Evolutionary conservation across 2,113 vertebrate genomes (phyloP).

Genomic region (Cebus imitator): DNA sequence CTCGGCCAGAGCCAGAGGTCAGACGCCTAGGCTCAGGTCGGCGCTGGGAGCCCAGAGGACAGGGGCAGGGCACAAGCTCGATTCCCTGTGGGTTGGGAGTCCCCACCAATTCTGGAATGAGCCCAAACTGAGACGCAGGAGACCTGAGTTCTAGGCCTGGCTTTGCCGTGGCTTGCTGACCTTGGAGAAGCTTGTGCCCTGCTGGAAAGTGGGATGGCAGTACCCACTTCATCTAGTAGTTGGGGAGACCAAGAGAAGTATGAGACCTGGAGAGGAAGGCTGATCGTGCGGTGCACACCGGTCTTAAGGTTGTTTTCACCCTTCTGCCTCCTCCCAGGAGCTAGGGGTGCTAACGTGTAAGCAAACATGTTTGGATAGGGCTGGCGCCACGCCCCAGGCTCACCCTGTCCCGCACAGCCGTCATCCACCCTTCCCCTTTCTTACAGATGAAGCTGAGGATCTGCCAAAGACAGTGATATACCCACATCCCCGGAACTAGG

Average conservation of each 20-base stretch:
- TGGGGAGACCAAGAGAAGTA: neutral
- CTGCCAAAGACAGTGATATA: neutral
- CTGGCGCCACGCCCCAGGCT: neutral
- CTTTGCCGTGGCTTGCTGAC: neutral
- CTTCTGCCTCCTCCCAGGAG: neutral
- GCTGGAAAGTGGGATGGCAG: neutral
- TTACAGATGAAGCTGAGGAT: conserved; percentile 9
- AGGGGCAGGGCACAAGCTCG: neutral
- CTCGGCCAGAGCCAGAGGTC: neutral
- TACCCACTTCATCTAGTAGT: neutral
- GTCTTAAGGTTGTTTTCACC: neutral
- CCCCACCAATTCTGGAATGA: neutral
- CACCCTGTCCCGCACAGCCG: neutral
- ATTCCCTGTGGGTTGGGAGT: neutral
- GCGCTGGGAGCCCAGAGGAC: neutral
- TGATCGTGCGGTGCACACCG: neutral
- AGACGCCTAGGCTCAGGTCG: neutral
- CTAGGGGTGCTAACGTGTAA: neutral
- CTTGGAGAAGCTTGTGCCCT: neutral
- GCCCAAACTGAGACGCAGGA: neutral
- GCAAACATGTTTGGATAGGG: neutral
- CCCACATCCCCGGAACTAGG: neutral
- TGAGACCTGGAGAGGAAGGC: neutral
- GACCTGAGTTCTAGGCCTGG: neutral
- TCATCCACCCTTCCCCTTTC: neutral